Evolutionary conservation across 64 coral and sea anemone genomes (phyloP).

Genomic region (Pocillopora damicornis): DNA sequence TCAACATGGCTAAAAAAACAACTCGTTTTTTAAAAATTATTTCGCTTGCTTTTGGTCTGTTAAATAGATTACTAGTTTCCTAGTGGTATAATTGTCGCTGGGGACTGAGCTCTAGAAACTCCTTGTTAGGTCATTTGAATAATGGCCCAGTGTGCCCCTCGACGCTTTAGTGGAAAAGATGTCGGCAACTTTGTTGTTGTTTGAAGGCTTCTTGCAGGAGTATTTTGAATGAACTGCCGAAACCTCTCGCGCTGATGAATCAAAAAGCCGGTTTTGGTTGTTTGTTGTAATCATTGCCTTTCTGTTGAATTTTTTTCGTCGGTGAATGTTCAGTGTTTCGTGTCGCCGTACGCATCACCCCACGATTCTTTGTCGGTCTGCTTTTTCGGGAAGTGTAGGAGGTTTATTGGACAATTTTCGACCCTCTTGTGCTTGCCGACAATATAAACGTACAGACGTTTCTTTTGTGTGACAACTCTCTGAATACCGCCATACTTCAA

Average conservation of each 20-base stretch:
- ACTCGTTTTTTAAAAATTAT: no score
- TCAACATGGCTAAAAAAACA: no score
- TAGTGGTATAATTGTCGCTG: background rate
- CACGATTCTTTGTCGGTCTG: slow-evolving; percentile 6
- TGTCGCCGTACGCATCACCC: background rate
- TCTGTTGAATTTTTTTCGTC: background rate
- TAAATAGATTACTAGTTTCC: background rate
- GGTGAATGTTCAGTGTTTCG: slow-evolving; percentile 1
- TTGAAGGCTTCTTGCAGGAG: background rate
- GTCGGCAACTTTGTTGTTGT: slow-evolving; percentile 37
- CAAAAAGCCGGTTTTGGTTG: background rate
- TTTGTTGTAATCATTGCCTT: background rate
- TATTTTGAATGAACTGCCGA: background rate
- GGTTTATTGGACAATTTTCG: slow-evolving; percentile 19
- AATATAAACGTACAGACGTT: background rate
- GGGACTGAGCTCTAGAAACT: background rate
- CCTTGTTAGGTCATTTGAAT: background rate
- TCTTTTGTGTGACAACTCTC: background rate
- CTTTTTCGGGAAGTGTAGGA: slow-evolving; percentile 42
- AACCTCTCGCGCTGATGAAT: slow-evolving; percentile 1
- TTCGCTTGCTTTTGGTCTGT: background rate
- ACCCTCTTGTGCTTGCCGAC: slow-evolving; percentile 22
- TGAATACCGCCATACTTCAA: slow-evolving; percentile 7
- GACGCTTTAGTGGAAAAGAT: slow-evolving; percentile 12
- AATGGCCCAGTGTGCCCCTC: slow-evolving; percentile 17